Conservation (phyloP, 2,888 invertebrate genomes). For the Unio pictorum region DNA sequence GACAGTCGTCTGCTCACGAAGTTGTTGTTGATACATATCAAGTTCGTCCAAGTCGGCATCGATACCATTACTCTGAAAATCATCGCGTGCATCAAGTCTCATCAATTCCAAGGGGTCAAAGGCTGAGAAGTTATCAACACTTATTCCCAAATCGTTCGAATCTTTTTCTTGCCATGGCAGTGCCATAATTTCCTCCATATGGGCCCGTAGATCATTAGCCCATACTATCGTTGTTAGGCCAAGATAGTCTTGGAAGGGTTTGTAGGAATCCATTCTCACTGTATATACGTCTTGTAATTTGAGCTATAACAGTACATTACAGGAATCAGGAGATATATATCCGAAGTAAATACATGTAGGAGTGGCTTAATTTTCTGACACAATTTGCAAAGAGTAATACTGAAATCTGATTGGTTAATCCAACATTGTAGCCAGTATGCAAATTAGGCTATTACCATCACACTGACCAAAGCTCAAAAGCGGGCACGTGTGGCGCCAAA, state of each 20-base stretch:
- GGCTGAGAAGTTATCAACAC: conserved; percentile 1
- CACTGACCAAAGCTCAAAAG: neutral
- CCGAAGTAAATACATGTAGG: no score
- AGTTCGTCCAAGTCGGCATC: conserved; percentile 46
- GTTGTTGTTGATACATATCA: conserved; percentile 36
- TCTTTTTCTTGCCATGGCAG: neutral
- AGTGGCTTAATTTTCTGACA: no score
- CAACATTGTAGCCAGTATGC: no score
- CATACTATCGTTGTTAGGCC: conserved; percentile 18
- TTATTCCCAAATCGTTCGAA: neutral
- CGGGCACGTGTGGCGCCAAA: neutral
- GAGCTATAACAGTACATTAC: no score
- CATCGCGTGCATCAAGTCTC: conserved; percentile 20
- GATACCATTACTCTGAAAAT: conserved; percentile 40
- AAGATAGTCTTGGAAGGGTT: conserved; percentile 24
- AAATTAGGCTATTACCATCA: no score
- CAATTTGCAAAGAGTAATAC: no score
- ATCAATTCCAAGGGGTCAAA: conserved; percentile 6
- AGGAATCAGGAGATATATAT: no score
- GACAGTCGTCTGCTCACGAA: conserved; percentile 25
- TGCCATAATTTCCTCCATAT: conserved; percentile 3
- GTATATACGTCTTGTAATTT: no score
- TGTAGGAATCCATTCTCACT: conserved; percentile 5
- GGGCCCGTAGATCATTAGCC: conserved; percentile 10
- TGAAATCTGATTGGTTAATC: no score